A percentile compares a stretch with the other conserved stretches of the same genome.
These are phyloP conservation scores for Pinctada fucata DNA, from an alignment of 2,888 invertebrate genomes.

Conservation along the genomic window DNA sequence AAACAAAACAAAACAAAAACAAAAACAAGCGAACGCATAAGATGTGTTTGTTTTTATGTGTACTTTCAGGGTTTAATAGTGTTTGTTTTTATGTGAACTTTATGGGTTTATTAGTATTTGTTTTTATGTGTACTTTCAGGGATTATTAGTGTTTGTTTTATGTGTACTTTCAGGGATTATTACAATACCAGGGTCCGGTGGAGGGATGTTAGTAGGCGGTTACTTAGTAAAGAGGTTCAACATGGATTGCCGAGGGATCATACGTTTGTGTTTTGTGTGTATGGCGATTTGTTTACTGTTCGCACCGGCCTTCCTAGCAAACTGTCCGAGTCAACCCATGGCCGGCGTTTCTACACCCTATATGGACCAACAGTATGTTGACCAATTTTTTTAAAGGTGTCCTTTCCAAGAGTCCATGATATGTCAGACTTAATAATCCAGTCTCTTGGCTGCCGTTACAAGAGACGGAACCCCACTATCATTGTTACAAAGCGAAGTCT, in stretches of 20 bases:
- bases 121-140: too few relatives aligned
- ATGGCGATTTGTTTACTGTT: constrained; percentile 46
- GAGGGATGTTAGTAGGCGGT: constrained; percentile 70
- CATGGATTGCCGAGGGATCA: constrained; percentile 62
- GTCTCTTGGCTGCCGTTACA: too few relatives aligned
- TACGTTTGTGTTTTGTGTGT: constrained; percentile 54
- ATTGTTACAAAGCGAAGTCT: too few relatives aligned
- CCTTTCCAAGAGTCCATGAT: neutral
- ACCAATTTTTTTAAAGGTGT: neutral
- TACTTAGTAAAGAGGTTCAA: constrained; percentile 60
- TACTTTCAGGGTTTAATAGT: too few relatives aligned
- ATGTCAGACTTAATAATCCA: too few relatives aligned
- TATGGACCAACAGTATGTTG: constrained; percentile 12
- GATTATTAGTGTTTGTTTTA: too few relatives aligned
- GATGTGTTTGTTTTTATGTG: too few relatives aligned
- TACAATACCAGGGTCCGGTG: constrained; percentile 67
- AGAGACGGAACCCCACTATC: too few relatives aligned
- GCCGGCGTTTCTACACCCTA: constrained; percentile 40
- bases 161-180: constrained; percentile 54
- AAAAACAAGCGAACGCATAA: too few relatives aligned
- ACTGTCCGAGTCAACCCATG: constrained; percentile 47
- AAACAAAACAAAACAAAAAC: too few relatives aligned
- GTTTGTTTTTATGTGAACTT: too few relatives aligned
- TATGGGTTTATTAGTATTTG: too few relatives aligned
- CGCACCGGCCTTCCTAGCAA: constrained; percentile 51